phyloP scores from a whole-genome alignment of 2,797 vertebrate genomes.

The Telmatherina bonti region DNA sequence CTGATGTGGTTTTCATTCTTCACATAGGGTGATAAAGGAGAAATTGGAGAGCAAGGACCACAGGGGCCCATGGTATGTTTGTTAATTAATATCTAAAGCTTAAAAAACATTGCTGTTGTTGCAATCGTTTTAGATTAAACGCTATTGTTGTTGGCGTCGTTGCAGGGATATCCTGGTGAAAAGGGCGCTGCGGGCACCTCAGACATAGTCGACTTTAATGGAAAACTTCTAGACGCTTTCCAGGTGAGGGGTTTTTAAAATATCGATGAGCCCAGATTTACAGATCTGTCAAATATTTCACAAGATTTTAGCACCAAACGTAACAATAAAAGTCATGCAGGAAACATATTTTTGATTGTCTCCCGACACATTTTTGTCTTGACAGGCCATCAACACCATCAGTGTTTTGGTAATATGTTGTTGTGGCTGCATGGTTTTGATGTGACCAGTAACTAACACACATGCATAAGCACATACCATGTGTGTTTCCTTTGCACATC shows the following conservation, averaged over 20 bases:
- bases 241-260: constrained; percentile 81
- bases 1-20: background rate
- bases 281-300: constrained; percentile 5
- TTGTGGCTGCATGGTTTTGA: constrained; percentile 69
- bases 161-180: constrained; percentile 88
- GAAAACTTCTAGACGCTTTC: constrained; percentile 89
- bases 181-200: constrained; percentile 88
- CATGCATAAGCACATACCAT: constrained; percentile 13
- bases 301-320: constrained; percentile 4
- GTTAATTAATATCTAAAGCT: background rate
- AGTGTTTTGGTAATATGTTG: constrained; percentile 80
- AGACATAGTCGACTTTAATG: constrained; percentile 90
- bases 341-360: constrained; percentile 1
- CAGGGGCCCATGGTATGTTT: constrained; percentile 73
- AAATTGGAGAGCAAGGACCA: constrained; percentile 75
- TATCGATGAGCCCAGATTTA: constrained; percentile 3
- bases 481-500: constrained; percentile 15
- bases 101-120: background rate
- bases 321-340: constrained; percentile 7
- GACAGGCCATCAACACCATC: constrained; percentile 84
- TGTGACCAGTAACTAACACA: constrained; percentile 67
- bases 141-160: constrained; percentile 1
- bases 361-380: constrained; percentile 59
- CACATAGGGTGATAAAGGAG: constrained; percentile 83
- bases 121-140: background rate